Conservation (phyloP, 2,888 invertebrate species). For the Pantelozetes paolii region DNA sequence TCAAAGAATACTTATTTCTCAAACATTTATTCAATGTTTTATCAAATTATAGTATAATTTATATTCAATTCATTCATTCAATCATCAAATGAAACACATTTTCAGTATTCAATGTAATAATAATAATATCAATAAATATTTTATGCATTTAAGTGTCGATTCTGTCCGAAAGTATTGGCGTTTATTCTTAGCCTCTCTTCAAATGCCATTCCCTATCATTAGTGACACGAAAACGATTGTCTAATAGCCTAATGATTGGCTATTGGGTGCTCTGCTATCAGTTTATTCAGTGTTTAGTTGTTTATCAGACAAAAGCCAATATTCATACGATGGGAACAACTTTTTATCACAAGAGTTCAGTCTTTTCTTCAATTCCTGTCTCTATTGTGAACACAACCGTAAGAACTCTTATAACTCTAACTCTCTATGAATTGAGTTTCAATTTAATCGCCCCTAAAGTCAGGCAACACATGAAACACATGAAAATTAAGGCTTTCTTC, state of each 20-base stretch:
- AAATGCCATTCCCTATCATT: conserved; percentile 15
- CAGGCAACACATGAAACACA: neutral
- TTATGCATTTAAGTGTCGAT: no score
- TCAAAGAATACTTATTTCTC: no score
- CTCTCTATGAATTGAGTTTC: conserved; percentile 19
- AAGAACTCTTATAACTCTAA: conserved; percentile 1
- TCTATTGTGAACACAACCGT: neutral
- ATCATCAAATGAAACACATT: no score
- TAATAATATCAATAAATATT: no score
- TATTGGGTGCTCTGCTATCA: conserved; percentile 1
- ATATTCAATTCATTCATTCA: no score
- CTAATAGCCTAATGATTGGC: neutral
- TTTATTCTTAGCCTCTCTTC: no score
- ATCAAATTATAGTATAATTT: no score
- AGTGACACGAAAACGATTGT: conserved; percentile 19
- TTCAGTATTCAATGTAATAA: no score
- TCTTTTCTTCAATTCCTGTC: neutral
- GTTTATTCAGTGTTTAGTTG: neutral
- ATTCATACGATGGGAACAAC: conserved; percentile 6
- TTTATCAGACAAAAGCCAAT: neutral
- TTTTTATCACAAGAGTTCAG: neutral
- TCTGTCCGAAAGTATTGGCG: no score
- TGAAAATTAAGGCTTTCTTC: neutral
- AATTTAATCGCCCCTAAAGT: neutral
- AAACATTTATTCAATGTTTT: no score